Conservation (phyloP, 1,140 invertebrate species). For the Drosophila leontia region DNA sequence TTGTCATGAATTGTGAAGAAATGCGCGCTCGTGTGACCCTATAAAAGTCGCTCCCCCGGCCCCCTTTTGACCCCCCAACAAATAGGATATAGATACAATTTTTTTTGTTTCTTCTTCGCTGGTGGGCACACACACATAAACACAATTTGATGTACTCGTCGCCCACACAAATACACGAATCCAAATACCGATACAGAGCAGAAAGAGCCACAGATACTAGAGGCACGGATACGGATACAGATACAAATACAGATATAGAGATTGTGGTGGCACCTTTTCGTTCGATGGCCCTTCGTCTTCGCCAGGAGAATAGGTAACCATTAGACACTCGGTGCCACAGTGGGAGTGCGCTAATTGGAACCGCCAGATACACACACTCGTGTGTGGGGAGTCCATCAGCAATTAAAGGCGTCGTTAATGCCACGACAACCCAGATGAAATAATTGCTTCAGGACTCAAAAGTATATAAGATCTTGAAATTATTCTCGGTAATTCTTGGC, state of each 20-base stretch:
- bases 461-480: background rate
- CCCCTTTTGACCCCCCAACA: conserved; percentile 37
- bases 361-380: background rate
- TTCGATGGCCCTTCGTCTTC: conserved; percentile 42
- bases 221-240: conserved; percentile 4
- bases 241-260: conserved; percentile 23
- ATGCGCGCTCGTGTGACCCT: conserved; percentile 80
- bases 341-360: conserved; percentile 24
- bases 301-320: conserved; percentile 40
- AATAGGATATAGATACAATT: conserved; percentile 84
- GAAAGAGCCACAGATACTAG: conserved; percentile 5
- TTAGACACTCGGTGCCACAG: conserved; percentile 30
- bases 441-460: background rate
- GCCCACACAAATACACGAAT: conserved; percentile 29
- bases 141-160: conserved; percentile 44
- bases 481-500: too few species aligned
- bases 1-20: conserved; percentile 78
- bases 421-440: background rate
- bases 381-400: background rate
- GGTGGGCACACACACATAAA: conserved; percentile 45
- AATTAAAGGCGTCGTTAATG: background rate
- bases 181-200: conserved; percentile 24
- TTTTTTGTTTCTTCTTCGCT: conserved; percentile 67
- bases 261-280: conserved; percentile 46
- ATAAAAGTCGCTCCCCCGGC: conserved; percentile 38